Base-by-base conservation (phyloP, 2,888 invertebrate species). In the Orthosia gracilis region DNA sequence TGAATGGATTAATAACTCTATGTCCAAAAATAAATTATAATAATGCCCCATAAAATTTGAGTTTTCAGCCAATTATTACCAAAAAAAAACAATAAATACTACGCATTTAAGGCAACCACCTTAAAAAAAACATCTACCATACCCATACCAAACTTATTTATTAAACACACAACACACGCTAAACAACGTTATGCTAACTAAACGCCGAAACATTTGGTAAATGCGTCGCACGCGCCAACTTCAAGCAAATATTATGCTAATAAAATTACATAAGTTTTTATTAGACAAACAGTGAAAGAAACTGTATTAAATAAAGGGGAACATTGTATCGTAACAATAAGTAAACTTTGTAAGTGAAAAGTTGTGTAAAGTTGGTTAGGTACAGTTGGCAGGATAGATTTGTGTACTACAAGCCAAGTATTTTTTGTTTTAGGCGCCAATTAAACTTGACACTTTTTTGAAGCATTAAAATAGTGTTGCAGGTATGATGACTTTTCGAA, bases 261-360 rank as follows among this genome's bases (percentile, higher is more conserved):
- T 85, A 80, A 78, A 80, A 87, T 85, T 76, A 85, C 83, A 76
- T 73, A 85, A 85, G 83, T 87, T 85, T 85, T 82, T 85, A 85
- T 85, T 75, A 85, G 47, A 74, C 83, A 80, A 87, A 85, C 85
- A 81, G 52, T 71, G 70, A 69, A 85, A 82, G 80, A 85, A 85
- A 85, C 77, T 69, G 76, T 77, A 73, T 82, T 82, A 82, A 71
- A 84, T 76, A 82, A 81, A 75, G 62, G 62, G 58, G 62, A 82
- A 81, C 69, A 81, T 69, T 82, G 82, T 84, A 67, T 73, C 55
- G 70, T 72, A 62, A 82, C 73, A 76, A 66, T 78, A 69, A 79
- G 57, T 66, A 73, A 79, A 85, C 58, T 85, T 73, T 57, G 58
- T 82, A 83, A 85, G 85, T 85, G 66, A 80, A 85, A 85, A 85